A percentile compares a stretch with the other conserved stretches of the same genome.
These are phyloP conservation scores for Stomatorhinus ivindoensis DNA, from an alignment of 2,113 vertebrate species.

Conservation along the genomic window DNA sequence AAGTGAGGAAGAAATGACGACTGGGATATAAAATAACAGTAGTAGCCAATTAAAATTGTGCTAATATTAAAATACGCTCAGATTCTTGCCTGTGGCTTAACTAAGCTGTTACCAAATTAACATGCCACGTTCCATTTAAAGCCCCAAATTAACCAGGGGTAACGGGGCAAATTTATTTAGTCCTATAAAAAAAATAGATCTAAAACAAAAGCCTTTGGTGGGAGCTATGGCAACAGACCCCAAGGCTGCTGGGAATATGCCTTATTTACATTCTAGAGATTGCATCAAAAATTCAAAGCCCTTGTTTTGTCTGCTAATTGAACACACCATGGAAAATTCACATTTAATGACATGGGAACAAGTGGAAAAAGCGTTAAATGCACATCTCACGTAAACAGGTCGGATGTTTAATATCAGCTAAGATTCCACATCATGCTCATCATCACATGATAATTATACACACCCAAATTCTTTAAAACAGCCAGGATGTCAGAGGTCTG, in stretches of 20 bases:
- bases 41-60: not conserved
- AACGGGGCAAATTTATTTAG: not conserved
- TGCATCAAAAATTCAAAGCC: conserved; percentile 53
- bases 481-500: not conserved
- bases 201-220: conserved; percentile 29
- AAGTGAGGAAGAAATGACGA: not conserved
- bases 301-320: conserved; percentile 43
- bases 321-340: conserved; percentile 46
- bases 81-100: not conserved
- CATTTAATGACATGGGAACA: conserved; percentile 9
- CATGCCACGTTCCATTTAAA: not conserved
- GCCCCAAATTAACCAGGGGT: not conserved
- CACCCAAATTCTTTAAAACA: not conserved
- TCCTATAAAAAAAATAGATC: conserved; percentile 36
- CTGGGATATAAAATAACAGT: not conserved
- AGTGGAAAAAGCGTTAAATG: not conserved
- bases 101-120: not conserved
- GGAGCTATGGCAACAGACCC: conserved; percentile 29
- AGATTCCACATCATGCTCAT: not conserved
- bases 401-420: conserved; percentile 18
- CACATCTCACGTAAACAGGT: not conserved
- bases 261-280: conserved; percentile 56
- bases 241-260: conserved; percentile 38
- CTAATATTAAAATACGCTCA: not conserved
- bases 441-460: not conserved